These are phyloP conservation scores for Chrysotoxum bicinctum DNA, from an alignment of 2,888 invertebrate genomes.

Conservation along the genomic window DNA sequence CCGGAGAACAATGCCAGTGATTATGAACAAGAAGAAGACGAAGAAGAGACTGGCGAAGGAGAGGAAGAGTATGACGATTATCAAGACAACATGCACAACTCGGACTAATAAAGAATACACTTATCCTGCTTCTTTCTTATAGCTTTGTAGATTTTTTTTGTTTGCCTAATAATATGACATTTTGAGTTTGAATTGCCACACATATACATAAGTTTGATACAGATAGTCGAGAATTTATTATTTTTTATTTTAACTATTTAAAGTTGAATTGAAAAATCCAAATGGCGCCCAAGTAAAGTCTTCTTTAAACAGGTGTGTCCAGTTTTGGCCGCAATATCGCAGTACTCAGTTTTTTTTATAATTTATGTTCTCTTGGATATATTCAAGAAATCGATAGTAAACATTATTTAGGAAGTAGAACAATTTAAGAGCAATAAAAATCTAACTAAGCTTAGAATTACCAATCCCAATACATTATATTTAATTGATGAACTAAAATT, in stretches of 20 bases:
- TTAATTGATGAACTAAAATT: no score
- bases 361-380: no score
- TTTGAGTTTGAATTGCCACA: neutral
- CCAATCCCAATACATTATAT: no score
- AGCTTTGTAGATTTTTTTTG: slow-evolving; percentile 18
- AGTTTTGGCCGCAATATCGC: neutral
- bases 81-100: slow-evolving; percentile 81
- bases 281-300: neutral
- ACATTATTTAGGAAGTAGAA: no score
- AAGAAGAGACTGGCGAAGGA: slow-evolving; percentile 84
- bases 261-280: neutral
- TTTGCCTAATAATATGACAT: slow-evolving; percentile 25
- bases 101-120: slow-evolving; percentile 75
- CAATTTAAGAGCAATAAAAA: no score
- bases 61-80: slow-evolving; percentile 86
- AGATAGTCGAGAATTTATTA: neutral
- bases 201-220: neutral
- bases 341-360: no score
- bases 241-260: neutral
- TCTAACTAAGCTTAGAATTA: no score
- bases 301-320: neutral
- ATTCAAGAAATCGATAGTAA: no score
- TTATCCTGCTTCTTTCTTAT: slow-evolving; percentile 50
- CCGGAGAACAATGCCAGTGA: slow-evolving; percentile 84
- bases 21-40: slow-evolving; percentile 83